A percentile compares a stretch with the other conserved stretches of the same genome.
phyloP scores from a whole-genome alignment of 2,888 invertebrate species.

The Harpalus rubripes region DNA sequence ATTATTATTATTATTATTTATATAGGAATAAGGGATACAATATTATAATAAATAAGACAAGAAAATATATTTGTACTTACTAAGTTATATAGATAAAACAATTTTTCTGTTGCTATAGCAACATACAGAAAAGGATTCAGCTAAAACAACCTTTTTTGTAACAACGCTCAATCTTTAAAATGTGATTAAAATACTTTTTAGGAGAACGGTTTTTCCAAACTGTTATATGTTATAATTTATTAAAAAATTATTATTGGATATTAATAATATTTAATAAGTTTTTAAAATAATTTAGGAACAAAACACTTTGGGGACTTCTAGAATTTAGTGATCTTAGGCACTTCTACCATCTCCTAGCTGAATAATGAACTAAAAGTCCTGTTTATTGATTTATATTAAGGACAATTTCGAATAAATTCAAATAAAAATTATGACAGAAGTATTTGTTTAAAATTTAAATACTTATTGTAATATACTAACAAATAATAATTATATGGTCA shows the following conservation, averaged over 20 bases:
- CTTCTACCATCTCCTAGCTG: not conserved
- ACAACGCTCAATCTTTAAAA: too few relatives aligned
- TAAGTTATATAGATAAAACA: not conserved
- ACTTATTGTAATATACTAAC: not conserved
- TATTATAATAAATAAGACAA: not conserved
- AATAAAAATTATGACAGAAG: not conserved
- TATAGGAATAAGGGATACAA: not conserved
- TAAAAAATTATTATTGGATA: too few relatives aligned
- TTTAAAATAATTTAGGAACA: not conserved
- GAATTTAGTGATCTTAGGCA: not conserved
- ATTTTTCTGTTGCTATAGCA: not conserved
- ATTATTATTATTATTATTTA: not conserved
- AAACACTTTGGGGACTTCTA: not conserved
- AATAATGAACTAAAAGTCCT: not conserved
- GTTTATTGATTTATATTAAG: not conserved
- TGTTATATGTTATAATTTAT: too few relatives aligned
- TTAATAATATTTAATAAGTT: too few relatives aligned
- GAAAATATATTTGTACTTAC: not conserved
- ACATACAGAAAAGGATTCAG: not conserved
- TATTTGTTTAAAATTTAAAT: not conserved
- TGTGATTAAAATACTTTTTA: too few relatives aligned
- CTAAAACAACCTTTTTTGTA: too few relatives aligned
- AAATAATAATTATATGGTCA: too few relatives aligned
- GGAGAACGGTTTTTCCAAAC: too few relatives aligned
- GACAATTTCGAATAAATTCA: not conserved